A percentile compares a stretch with the other conserved stretches of the same genome.
phyloP scores from a whole-genome alignment of 2,888 invertebrate species.

The Chloromyia formosa region DNA sequence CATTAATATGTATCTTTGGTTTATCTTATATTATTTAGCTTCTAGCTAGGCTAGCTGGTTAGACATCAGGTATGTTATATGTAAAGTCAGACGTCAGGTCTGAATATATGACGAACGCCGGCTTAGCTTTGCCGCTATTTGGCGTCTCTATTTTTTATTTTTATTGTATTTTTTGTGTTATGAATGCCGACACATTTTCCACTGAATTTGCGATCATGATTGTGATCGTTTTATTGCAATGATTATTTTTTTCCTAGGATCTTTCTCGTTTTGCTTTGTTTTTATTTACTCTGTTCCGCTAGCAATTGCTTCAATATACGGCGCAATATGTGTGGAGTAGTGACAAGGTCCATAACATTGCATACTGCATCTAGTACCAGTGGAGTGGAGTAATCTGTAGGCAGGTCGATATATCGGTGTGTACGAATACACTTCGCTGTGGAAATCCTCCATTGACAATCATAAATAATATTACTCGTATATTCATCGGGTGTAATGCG shows the following conservation, averaged over 20 bases:
- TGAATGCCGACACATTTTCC: conserved; percentile 38
- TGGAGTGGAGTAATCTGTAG: too few relatives aligned
- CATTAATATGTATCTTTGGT: conserved; percentile 42
- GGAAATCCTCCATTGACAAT: too few relatives aligned
- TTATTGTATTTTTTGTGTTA: background rate
- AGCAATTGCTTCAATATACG: conserved; percentile 15
- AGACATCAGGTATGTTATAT: background rate
- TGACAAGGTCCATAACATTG: conserved; percentile 1
- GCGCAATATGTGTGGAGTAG: conserved; percentile 10
- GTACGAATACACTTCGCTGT: too few relatives aligned
- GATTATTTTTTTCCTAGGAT: background rate
- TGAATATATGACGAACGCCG: too few relatives aligned
- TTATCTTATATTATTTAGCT: conserved; percentile 30
- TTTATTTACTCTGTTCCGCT: background rate
- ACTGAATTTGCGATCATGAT: conserved; percentile 33
- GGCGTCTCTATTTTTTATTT: background rate
- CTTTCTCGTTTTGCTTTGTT: too few relatives aligned
- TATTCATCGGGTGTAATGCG: background rate
- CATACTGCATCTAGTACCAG: too few relatives aligned
- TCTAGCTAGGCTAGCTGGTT: conserved; percentile 12
- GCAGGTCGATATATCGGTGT: too few relatives aligned
- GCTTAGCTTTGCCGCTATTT: background rate
- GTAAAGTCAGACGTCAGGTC: background rate
- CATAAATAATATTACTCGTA: too few relatives aligned
- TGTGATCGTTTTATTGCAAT: conserved; percentile 32